phyloP scores from a whole-genome alignment of 1,140 invertebrate genomes.

The Micrasema longulum region DNA sequence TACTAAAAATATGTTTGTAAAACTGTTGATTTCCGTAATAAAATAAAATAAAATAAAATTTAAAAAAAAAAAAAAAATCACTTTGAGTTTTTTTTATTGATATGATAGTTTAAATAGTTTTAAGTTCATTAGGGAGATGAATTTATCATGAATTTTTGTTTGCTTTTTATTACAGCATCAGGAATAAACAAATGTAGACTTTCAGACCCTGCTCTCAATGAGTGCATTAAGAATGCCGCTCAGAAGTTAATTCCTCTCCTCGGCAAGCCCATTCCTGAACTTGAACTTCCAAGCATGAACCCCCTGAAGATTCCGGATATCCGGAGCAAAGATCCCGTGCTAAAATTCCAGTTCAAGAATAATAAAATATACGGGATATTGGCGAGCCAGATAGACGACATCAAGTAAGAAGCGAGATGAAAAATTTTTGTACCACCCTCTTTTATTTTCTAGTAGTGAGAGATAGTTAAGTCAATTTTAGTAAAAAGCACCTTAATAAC shows the following conservation, averaged over 20 bases:
- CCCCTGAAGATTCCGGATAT: conserved; percentile 58
- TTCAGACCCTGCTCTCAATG: conserved; percentile 45
- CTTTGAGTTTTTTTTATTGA: not conserved
- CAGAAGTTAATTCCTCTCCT: conserved; percentile 57
- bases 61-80: no score
- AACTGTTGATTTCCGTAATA: no score
- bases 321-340: conserved; percentile 56
- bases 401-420: conserved; percentile 56
- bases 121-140: not conserved
- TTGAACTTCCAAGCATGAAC: conserved; percentile 58
- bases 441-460: no score
- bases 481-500: no score
- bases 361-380: conserved; percentile 58
- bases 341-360: conserved; percentile 59
- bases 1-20: no score
- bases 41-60: no score
- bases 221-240: conserved; percentile 57
- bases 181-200: conserved; percentile 59
- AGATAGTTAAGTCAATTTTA: no score
- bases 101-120: no score
- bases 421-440: no score
- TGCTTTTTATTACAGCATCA: conserved; percentile 55
- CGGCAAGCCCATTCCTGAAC: conserved; percentile 56
- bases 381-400: conserved; percentile 56
- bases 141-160: no score